Percentiles rank a stretch among this genome's conserved stretches.
phyloP scores from a whole-genome alignment of 2,113 vertebrate genomes.

The Romanogobio albipinnatus region DNA sequence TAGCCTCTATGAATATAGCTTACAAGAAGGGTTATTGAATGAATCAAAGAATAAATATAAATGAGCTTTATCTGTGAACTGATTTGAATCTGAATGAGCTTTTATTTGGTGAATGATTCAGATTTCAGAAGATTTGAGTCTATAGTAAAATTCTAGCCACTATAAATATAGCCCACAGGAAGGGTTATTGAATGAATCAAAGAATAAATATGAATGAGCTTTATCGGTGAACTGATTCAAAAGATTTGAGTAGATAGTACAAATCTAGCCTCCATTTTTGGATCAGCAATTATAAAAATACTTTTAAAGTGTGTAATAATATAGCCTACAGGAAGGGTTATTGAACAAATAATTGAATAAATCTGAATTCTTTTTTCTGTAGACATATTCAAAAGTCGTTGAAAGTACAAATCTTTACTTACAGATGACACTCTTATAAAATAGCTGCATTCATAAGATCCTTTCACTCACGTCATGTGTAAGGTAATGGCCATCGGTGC shows the following conservation, averaged over 20 bases:
- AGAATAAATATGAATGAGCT: background rate
- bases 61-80: background rate
- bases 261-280: background rate
- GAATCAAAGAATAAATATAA: background rate
- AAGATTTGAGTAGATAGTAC: background rate
- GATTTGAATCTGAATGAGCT: background rate
- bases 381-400: background rate
- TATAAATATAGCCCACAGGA: too few species aligned
- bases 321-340: background rate
- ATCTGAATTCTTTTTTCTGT: background rate
- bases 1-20: too few species aligned
- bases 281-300: background rate
- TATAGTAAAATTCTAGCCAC: too few species aligned
- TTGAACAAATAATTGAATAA: background rate
- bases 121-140: too few species aligned
- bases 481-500: background rate
- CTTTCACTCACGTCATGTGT: background rate
- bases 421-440: background rate
- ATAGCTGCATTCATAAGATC: background rate
- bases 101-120: too few species aligned
- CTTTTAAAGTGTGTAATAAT: background rate
- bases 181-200: too few species aligned
- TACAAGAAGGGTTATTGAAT: too few species aligned
- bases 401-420: background rate
- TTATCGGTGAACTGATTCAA: background rate